Evolutionary conservation across 2,888 invertebrate genomes (phyloP).

Genomic region (Thecophora atra): DNA sequence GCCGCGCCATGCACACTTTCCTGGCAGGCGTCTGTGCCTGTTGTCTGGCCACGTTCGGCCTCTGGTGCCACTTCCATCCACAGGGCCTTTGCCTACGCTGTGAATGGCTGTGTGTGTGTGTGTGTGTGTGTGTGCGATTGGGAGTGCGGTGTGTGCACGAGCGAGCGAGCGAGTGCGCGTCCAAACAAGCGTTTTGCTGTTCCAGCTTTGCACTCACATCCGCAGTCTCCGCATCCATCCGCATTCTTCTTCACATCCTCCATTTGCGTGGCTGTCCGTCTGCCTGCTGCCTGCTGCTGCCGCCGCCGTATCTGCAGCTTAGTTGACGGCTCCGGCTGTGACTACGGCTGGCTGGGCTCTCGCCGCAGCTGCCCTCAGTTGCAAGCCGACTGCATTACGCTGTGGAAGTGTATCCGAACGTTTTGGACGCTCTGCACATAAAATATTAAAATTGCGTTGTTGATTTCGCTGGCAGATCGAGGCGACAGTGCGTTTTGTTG

Average conservation of each 20-base stretch:
- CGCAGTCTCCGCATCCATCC: constrained; percentile 28
- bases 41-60: constrained; percentile 13
- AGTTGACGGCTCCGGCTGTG: constrained; percentile 4
- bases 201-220: constrained; percentile 23
- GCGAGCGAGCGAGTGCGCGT: constrained; percentile 30
- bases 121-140: constrained; percentile 2
- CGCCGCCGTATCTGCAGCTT: constrained; percentile 26
- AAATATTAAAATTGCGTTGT: constrained; percentile 1
- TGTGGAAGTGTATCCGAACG: constrained; percentile 52
- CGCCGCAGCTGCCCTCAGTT: constrained; percentile 51
- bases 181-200: constrained; percentile 34
- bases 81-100: neutral
- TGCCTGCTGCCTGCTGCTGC: constrained; percentile 11
- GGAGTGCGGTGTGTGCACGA: constrained; percentile 16
- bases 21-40: constrained; percentile 1
- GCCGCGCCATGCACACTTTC: neutral
- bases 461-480: constrained; percentile 13
- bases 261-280: neutral
- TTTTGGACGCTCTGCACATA: constrained; percentile 1
- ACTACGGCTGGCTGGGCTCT: constrained; percentile 26
- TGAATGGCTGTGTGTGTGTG: constrained; percentile 18
- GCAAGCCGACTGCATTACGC: constrained; percentile 65
- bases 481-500: constrained; percentile 10
- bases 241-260: constrained; percentile 10
- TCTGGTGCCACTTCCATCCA: constrained; percentile 15